These are phyloP conservation scores for Trachurus trachurus DNA, from an alignment of 2,797 vertebrate species.

Conservation along the genomic window DNA sequence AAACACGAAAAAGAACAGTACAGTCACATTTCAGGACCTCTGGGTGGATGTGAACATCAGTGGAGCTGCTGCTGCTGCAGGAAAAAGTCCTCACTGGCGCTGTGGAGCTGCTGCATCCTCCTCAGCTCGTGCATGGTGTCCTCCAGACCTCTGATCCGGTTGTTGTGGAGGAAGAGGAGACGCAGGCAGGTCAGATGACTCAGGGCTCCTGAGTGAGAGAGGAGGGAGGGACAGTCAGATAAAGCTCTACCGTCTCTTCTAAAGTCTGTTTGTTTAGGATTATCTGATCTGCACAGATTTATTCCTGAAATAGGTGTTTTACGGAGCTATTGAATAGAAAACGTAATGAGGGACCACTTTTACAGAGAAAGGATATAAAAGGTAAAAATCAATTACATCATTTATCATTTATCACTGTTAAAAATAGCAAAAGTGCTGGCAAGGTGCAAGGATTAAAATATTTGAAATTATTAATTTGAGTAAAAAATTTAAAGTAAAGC, in stretches of 20 bases:
- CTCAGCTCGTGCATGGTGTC: slow-evolving; percentile 85
- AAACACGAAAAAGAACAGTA: background rate
- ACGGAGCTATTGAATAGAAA: too few species aligned
- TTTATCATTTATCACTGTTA: too few species aligned
- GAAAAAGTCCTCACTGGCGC: slow-evolving; percentile 13
- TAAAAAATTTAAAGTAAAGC: too few species aligned
- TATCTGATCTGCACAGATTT: too few species aligned
- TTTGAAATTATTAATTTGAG: too few species aligned
- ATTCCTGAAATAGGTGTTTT: too few species aligned
- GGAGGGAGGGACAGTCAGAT: background rate
- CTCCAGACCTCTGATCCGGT: slow-evolving; percentile 82
- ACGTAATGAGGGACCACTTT: too few species aligned
- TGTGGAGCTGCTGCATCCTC: slow-evolving; percentile 75
- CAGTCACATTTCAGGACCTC: background rate
- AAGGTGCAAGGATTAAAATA: too few species aligned
- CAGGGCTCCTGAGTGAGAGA: slow-evolving; percentile 17
- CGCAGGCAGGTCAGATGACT: slow-evolving; percentile 55
- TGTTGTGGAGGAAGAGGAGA: slow-evolving; percentile 86
- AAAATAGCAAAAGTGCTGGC: too few species aligned
- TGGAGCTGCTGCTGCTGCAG: background rate
- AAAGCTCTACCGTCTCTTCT: too few species aligned
- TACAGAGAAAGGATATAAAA: too few species aligned
- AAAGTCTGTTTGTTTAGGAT: background rate
- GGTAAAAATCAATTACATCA: too few species aligned
- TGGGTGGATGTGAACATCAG: background rate